Percentiles rank a stretch among this genome's conserved stretches.
Evolutionary conservation across 2,113 vertebrate species (phyloP).

Genomic region (Calonectris borealis): DNA sequence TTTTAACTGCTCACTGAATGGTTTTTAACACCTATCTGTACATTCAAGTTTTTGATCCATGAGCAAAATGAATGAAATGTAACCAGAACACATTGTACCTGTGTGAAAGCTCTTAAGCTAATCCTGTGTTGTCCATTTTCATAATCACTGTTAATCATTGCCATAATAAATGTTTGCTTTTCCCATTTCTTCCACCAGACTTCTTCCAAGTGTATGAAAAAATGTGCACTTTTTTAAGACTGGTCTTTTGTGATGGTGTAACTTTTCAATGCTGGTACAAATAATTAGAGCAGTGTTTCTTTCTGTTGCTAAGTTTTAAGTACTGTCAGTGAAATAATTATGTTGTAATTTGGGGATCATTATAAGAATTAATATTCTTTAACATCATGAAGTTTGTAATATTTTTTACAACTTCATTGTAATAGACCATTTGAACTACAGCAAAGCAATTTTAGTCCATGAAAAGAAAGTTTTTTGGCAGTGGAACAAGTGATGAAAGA

Average conservation of each 20-base stretch:
- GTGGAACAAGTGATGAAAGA: not conserved
- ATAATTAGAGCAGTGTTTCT: not conserved
- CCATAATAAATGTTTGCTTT: not conserved
- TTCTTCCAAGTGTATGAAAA: not conserved
- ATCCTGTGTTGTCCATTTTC: not conserved
- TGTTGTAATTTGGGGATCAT: not conserved
- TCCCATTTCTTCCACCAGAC: not conserved
- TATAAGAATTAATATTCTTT: constrained; percentile 26
- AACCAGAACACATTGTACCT: not conserved
- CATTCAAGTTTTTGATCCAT: not conserved
- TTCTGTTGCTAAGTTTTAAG: not conserved
- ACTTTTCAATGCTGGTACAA: not conserved
- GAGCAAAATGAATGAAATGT: not conserved
- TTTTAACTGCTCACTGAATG: not conserved
- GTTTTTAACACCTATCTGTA: not conserved
- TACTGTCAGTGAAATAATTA: constrained; percentile 10
- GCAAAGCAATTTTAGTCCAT: not conserved
- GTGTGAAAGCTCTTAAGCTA: not conserved
- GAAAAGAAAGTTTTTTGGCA: not conserved
- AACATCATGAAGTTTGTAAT: not conserved
- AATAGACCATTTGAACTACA: not conserved
- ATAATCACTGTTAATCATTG: not conserved
- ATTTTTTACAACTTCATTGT: not conserved
- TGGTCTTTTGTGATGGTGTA: not conserved
- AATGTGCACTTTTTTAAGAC: not conserved